These are phyloP conservation scores for Andricus curvator DNA, from an alignment of 2,888 invertebrate species.

Conservation along the genomic window DNA sequence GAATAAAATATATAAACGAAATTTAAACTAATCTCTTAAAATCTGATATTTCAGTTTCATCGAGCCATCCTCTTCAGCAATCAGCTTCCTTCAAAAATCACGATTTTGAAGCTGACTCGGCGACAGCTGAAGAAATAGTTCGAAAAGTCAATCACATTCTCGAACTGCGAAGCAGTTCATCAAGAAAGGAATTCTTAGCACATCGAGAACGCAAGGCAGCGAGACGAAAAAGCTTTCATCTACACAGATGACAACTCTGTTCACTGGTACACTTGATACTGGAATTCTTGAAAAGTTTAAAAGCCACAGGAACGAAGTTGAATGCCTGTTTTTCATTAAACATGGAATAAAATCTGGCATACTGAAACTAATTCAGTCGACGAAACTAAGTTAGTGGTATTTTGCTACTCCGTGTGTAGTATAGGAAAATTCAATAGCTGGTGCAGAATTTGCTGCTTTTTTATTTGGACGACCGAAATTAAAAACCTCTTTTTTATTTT, in stretches of 20 bases:
- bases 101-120: slow-evolving; percentile 91
- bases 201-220: slow-evolving; percentile 86
- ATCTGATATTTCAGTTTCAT: slow-evolving; percentile 62
- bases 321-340: slow-evolving; percentile 34
- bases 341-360: not conserved
- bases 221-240: slow-evolving; percentile 82
- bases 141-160: slow-evolving; percentile 93
- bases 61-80: slow-evolving; percentile 74
- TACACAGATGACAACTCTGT: slow-evolving; percentile 74
- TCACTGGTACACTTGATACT: slow-evolving; percentile 59
- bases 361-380: not conserved
- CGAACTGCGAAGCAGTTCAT: slow-evolving; percentile 88
- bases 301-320: slow-evolving; percentile 23
- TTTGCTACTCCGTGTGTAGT: slow-evolving; percentile 11
- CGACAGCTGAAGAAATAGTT: slow-evolving; percentile 89
- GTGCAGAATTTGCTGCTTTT: not conserved
- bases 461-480: not conserved
- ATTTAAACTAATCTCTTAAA: slow-evolving; percentile 24
- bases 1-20: slow-evolving; percentile 51
- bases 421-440: not conserved
- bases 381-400: not conserved
- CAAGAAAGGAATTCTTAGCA: slow-evolving; percentile 90
- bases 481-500: not conserved
- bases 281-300: slow-evolving; percentile 62
- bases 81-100: slow-evolving; percentile 88